phyloP scores from a whole-genome alignment of 64 coral and sea anemone genomes.

The Pachyseris speciosa region DNA sequence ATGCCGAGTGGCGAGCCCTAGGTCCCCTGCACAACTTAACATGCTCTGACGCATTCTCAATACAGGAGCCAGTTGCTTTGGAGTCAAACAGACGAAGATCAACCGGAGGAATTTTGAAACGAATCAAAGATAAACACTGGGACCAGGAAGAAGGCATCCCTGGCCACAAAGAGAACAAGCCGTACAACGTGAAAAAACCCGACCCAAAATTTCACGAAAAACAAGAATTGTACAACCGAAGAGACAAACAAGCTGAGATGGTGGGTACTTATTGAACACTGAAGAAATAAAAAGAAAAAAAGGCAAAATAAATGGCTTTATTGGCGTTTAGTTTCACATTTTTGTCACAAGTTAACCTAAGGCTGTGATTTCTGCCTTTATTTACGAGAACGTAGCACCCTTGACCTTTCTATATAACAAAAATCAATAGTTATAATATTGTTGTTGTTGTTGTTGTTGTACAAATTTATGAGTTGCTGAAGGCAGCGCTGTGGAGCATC shows the following conservation, averaged over 20 bases:
- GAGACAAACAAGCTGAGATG: not conserved
- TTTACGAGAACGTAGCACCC: no score
- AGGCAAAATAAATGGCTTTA: no score
- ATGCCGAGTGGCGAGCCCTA: no score
- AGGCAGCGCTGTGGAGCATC: no score
- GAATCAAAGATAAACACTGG: not conserved
- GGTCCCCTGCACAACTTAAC: no score
- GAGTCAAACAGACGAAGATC: conserved; percentile 12
- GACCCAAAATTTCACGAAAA: conserved; percentile 21
- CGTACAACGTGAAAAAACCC: not conserved
- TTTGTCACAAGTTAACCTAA: no score
- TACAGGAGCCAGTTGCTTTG: not conserved
- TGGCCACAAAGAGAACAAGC: not conserved
- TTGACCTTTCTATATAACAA: no score
- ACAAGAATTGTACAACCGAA: conserved; percentile 10
- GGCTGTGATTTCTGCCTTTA: no score
- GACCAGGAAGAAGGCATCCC: not conserved
- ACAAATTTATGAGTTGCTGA: no score
- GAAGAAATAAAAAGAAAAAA: not conserved
- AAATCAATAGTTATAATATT: no score
- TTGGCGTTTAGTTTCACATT: no score
- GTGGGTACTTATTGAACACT: not conserved
- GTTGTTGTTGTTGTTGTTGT: no score
- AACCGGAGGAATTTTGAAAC: conserved; percentile 32
- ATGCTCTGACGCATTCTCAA: not conserved